These are phyloP conservation scores for Nymphalis io DNA, from an alignment of 1,140 invertebrate species.

Conservation along the genomic window DNA sequence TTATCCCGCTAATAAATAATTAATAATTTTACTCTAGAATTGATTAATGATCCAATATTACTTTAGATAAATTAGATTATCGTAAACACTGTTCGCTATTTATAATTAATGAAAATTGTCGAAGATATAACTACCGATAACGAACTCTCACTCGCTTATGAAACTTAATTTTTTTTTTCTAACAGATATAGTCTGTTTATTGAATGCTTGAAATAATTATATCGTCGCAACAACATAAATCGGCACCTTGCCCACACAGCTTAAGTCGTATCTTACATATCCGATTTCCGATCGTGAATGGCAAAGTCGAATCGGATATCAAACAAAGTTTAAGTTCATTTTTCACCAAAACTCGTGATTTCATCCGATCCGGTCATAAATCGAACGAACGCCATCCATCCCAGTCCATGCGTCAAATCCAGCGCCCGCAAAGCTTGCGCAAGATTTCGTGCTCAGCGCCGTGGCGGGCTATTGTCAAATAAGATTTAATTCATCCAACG, in stretches of 20 bases:
- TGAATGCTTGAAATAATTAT: neutral
- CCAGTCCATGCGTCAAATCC: slow-evolving; percentile 43
- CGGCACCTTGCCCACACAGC: slow-evolving; percentile 8
- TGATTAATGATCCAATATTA: slow-evolving; percentile 54
- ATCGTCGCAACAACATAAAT: neutral
- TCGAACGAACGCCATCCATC: slow-evolving; percentile 35
- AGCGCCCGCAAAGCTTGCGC: slow-evolving; percentile 48
- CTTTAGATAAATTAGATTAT: slow-evolving; percentile 29
- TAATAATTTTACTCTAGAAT: slow-evolving; percentile 60
- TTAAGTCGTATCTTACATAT: slow-evolving; percentile 1
- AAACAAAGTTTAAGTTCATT: slow-evolving; percentile 33
- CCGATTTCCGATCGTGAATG: slow-evolving; percentile 26
- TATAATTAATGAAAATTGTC: slow-evolving; percentile 29
- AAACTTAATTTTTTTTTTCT: neutral
- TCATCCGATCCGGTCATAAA: slow-evolving; percentile 36
- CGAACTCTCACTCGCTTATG: too few species aligned
- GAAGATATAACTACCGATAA: neutral
- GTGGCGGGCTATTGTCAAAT: slow-evolving; percentile 36
- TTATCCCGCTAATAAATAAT: slow-evolving; percentile 40
- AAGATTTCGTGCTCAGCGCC: slow-evolving; percentile 47
- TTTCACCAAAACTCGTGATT: slow-evolving; percentile 50
- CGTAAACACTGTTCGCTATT: slow-evolving; percentile 25
- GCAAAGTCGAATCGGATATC: slow-evolving; percentile 11
- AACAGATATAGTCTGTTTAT: neutral
- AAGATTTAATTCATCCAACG: slow-evolving; percentile 39